Evolutionary conservation across 2,113 vertebrate species (phyloP), one percentile per base, ranked within the genome.

Genomic region (Microtus pennsylvanicus): DNA sequence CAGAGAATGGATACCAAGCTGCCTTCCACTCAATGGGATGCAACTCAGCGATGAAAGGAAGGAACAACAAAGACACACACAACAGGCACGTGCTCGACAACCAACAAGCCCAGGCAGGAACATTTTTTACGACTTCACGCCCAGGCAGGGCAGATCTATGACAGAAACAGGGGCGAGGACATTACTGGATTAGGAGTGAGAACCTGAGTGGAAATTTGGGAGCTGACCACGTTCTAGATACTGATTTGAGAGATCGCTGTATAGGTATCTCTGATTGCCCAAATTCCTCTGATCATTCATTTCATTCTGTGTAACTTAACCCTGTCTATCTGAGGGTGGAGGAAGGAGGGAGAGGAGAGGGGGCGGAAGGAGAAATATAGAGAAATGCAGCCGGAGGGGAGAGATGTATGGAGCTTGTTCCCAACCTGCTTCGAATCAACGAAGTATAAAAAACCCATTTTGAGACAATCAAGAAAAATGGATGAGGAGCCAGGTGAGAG

Each of bases 391-490:
- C 26, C 13, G 42, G 76, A 75, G 6, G n/a, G 19, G 10, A 8
- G 19, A 10, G 10, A 26, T 63, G 50, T 69, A 70, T 70, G 63
- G 45, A n/a, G 88, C 50, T 92, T 45, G 28, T 88, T 69, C 45
- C 65, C 81, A 92, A 33, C 38, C 58, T 8, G 77, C 75, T 72
- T 91, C 21, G 67, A 89, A 65, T n/a, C 89, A 86, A 65, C 16
- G 70, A 91, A 17, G 33, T 86, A 2, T 72, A 70, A 96, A 94
- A 87, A 86, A 17, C 42, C 45, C 19, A 2, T 94, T 76, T 75
- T 78, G 55, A 90, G 86, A 78, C 63, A 45, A 80, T 85, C 30
- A 45, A 76, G 86, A 89, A 86, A 88, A 94, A 94, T 8, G 87
- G 86, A 76, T 88, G 78, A n/a, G n/a, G 50, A 81, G 61, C 26